phyloP scores from a whole-genome alignment of 2,888 invertebrate genomes.

The Pegoplata infirma region DNA sequence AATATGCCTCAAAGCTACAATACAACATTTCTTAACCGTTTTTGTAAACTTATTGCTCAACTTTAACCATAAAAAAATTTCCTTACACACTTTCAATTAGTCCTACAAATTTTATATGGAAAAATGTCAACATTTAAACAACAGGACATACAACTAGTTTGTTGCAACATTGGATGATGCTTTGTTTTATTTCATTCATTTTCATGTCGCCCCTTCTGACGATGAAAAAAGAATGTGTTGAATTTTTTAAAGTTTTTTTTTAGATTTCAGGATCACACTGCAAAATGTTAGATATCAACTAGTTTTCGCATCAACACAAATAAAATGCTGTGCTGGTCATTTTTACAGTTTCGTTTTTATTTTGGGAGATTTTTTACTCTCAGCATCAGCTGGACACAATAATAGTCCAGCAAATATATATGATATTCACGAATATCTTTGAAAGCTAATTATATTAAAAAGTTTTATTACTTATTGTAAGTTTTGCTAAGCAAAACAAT shows the following conservation, averaged over 20 bases:
- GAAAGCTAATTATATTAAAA: no score
- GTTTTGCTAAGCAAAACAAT: no score
- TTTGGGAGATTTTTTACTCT: background rate
- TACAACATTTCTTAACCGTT: no score
- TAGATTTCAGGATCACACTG: constrained; percentile 37
- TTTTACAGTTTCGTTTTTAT: constrained; percentile 43
- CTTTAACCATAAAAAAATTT: no score
- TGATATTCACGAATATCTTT: background rate
- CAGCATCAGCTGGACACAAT: background rate
- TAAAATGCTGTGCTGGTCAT: constrained; percentile 39
- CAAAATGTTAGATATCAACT: constrained; percentile 53
- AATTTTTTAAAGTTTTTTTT: constrained; percentile 22
- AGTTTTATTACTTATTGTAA: background rate
- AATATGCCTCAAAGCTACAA: no score
- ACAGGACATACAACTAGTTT: background rate
- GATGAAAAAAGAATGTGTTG: constrained; percentile 5
- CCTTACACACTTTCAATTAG: constrained; percentile 36
- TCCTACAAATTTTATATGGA: constrained; percentile 18
- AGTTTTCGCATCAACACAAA: constrained; percentile 51
- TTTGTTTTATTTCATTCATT: constrained; percentile 59
- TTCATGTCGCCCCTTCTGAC: constrained; percentile 19
- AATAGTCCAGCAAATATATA: background rate
- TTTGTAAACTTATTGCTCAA: no score
- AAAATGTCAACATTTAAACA: constrained; percentile 44
- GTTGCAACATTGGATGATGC: constrained; percentile 50